A percentile compares a stretch with the other conserved stretches of the same genome.
Conservation (phyloP, 2,113 vertebrate species). For the Nipponia nippon region DNA sequence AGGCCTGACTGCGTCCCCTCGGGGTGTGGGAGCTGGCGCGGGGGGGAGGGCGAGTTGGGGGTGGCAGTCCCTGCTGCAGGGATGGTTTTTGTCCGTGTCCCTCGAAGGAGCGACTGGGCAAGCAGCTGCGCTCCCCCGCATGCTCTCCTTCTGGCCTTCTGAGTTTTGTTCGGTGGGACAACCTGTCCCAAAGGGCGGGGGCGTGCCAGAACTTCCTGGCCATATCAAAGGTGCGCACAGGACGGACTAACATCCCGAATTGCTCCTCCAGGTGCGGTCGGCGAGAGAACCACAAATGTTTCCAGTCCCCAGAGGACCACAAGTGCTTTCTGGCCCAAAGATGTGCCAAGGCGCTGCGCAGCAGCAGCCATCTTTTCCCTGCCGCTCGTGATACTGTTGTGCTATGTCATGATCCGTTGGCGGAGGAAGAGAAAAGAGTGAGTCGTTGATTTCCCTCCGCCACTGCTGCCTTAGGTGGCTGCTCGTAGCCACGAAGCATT, state of each 20-base stretch:
- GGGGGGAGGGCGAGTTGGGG: background rate
- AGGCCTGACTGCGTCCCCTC: background rate
- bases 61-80: background rate
- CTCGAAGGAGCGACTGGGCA: background rate
- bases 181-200: background rate
- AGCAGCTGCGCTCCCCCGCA: background rate
- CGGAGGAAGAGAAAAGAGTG: background rate
- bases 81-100: background rate
- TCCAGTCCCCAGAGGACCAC: background rate
- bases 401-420: too few relatives aligned
- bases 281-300: background rate
- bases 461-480: background rate
- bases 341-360: background rate
- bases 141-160: background rate
- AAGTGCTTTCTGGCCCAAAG: background rate
- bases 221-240: background rate
- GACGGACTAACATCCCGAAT: background rate
- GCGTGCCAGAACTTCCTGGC: too few relatives aligned
- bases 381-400: background rate
- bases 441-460: background rate
- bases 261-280: background rate
- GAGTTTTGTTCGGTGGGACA: background rate
- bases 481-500: background rate
- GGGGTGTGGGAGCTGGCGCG: background rate
- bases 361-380: fast-evolving